These are phyloP conservation scores for Rhinolophus sinicus DNA, from an alignment of 2,113 vertebrate genomes.

Conservation along the genomic window DNA sequence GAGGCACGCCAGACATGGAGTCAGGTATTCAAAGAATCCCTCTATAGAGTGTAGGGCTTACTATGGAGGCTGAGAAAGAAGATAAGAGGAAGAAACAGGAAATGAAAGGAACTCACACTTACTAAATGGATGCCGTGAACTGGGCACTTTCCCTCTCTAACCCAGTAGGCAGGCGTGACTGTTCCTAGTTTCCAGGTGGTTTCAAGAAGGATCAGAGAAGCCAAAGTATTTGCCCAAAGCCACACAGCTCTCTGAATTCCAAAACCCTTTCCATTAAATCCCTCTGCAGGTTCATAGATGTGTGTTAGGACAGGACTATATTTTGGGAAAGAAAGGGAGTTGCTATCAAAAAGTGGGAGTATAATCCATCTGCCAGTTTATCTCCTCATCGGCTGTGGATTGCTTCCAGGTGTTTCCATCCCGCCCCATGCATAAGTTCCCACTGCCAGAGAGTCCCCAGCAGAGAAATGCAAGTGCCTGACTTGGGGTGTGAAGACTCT, in stretches of 20 bases:
- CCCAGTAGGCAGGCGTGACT: neutral
- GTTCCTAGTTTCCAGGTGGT: neutral
- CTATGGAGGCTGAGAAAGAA: neutral
- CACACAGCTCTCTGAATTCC: conserved; percentile 20
- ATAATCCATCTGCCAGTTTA: neutral
- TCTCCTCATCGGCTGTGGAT: neutral
- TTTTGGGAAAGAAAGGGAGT: neutral
- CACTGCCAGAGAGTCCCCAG: neutral
- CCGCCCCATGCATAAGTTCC: neutral
- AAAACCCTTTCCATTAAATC: neutral
- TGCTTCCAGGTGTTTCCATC: neutral
- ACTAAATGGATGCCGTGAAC: neutral
- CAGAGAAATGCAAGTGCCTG: neutral
- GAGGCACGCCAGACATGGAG: neutral
- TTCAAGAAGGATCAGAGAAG: neutral
- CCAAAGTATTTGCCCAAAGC: neutral
- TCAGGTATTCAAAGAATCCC: neutral
- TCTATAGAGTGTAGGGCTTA: neutral
- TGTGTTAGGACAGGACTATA: neutral
- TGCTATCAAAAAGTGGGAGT: neutral
- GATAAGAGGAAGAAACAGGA: neutral
- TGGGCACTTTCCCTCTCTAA: neutral
- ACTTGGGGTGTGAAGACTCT: neutral
- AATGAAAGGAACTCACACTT: neutral
- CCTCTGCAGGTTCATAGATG: neutral